phyloP scores from a whole-genome alignment of 1,140 invertebrate species.

The Episyrphus balteatus region DNA sequence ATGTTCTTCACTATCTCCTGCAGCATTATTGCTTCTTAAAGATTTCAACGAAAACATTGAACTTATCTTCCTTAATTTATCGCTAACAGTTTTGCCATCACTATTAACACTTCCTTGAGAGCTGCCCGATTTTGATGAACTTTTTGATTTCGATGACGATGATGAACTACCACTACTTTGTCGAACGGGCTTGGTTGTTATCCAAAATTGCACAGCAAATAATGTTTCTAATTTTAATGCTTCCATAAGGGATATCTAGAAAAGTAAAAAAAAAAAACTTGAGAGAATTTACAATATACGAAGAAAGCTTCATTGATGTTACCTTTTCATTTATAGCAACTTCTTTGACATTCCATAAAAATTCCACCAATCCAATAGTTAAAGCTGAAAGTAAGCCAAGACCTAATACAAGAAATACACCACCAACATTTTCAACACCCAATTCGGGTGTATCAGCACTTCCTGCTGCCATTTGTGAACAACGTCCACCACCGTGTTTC shows the following conservation, averaged over 20 bases:
- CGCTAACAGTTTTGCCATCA: constrained; percentile 22
- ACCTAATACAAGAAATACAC: constrained; percentile 59
- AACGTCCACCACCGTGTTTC: constrained; percentile 35
- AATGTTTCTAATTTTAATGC: constrained; percentile 44
- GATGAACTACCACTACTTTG: constrained; percentile 17
- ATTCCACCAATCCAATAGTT: constrained; percentile 45
- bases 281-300: neutral
- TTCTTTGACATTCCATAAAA: constrained; percentile 51
- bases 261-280: constrained; percentile 6
- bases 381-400: constrained; percentile 42
- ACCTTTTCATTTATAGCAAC: constrained; percentile 47
- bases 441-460: constrained; percentile 35
- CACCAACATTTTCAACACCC: constrained; percentile 56
- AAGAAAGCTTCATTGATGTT: constrained; percentile 5
- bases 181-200: constrained; percentile 29
- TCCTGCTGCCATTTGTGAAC: constrained; percentile 15
- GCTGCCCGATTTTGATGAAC: constrained; percentile 21
- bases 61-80: constrained; percentile 24
- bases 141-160: constrained; percentile 19
- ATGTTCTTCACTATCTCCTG: no score
- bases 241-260: constrained; percentile 43
- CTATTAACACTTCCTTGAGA: constrained; percentile 9
- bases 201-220: constrained; percentile 45
- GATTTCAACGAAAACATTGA: constrained; percentile 31
- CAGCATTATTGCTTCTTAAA: neutral